A percentile compares a stretch with the other conserved stretches of the same genome.
These are phyloP conservation scores for Hormiphora californensis DNA, from an alignment of 37 sponge, comb jelly and placozoan genomes.

Conservation along the genomic window DNA sequence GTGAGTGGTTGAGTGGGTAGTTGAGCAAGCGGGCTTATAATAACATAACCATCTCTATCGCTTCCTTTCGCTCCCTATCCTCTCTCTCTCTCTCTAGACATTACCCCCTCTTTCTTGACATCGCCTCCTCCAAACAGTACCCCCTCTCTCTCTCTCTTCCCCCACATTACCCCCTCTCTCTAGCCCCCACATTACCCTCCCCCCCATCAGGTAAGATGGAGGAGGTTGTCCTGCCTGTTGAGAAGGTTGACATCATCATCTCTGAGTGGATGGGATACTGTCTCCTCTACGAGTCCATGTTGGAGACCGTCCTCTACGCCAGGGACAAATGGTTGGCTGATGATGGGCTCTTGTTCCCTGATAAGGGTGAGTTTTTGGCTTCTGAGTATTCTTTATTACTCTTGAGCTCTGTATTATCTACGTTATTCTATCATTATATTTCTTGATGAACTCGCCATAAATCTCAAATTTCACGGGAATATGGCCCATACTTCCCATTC, in stretches of 20 bases:
- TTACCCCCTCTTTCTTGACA: too few species aligned
- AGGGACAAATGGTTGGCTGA: slow-evolving; percentile 93
- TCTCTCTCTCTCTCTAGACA: not conserved
- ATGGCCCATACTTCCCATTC: too few species aligned
- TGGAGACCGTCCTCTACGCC: slow-evolving; percentile 89
- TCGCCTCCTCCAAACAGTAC: too few species aligned
- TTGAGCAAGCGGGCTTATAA: too few species aligned
- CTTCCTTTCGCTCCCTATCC: not conserved
- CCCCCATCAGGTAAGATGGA: slow-evolving; percentile 80
- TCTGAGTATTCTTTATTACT: too few species aligned
- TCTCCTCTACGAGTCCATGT: slow-evolving; percentile 96
- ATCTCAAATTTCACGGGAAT: too few species aligned
- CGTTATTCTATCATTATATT: too few species aligned
- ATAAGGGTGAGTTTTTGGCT: slow-evolving; percentile 61
- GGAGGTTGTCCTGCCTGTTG: slow-evolving; percentile 84
- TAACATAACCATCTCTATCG: too few species aligned
- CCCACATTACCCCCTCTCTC: not conserved
- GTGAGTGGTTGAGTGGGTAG: too few species aligned
- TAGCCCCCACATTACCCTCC: not conserved
- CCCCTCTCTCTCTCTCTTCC: too few species aligned
- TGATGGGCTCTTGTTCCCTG: slow-evolving; percentile 86
- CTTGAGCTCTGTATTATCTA: too few species aligned
- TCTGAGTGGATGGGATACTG: slow-evolving; percentile 99
- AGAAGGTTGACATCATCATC: slow-evolving; percentile 86
- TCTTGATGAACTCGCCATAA: too few species aligned